Evolutionary conservation across 2,888 invertebrate genomes (phyloP), one percentile per base, ranked within the genome.

Genomic region (Ectemnius lituratus): DNA sequence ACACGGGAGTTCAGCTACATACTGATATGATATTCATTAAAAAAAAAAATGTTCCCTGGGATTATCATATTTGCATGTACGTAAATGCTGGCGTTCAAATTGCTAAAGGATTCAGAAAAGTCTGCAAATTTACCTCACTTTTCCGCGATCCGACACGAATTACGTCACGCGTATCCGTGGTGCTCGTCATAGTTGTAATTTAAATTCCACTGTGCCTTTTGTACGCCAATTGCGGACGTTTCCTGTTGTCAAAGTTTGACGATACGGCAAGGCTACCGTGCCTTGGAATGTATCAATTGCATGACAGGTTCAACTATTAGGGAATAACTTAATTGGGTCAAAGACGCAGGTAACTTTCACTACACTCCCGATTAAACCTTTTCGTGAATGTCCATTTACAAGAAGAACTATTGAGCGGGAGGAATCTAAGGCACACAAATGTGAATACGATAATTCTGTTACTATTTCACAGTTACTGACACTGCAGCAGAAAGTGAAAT

Each of bases 71-170:
- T 37, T 37, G 37, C 5, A 37, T 37, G 37, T 37, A 37, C 37
- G 37, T 6, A 37, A 37, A 6, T 37, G 8, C 37, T 37, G 1
- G 37, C 11, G 1, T 6, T 0, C 45, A 3, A 49, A 62, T 62
- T 64, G 16, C 6, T 2, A 58, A 69, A 62, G 20, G 61, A 11
- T 49, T 62, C 58, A 27, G 45, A 20, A 57, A 14, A 27, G n/a
- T 62, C 66, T 46, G 16, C 18, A 56, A 11, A 67, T 92, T 92
- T 91, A 96, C 96, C 93, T 96, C 95, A 89, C 96, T 97, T 92
- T 96, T 96, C 84, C 96, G 93, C 61, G 96, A 96, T 70, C 96
- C 96, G 72, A 97, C 96, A 82, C 94, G 93, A 81, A 96, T 94
- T 84, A 93, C 91, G 82, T 90, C 88, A 85, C 72, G 70, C 68